Evolutionary conservation across 1,140 invertebrate genomes (phyloP), one percentile per base, ranked within the genome.

Genomic region (Dendrolimus punctatus): DNA sequence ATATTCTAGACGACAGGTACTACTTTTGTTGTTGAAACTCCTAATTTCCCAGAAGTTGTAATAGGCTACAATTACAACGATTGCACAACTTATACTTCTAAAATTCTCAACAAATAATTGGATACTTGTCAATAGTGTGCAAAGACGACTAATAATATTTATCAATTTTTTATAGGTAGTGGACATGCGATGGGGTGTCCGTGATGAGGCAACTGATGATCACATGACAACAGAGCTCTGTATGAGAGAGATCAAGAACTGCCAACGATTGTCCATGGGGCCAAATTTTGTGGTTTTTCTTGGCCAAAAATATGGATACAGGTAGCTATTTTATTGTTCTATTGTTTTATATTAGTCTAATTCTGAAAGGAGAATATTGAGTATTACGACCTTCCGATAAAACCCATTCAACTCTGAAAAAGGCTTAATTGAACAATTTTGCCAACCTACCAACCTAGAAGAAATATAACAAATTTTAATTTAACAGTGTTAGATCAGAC

Each of bases 201-300:
- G 95, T 71, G 98, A 99, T 72, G 97, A 99, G 87, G 97, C 97
- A 0, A 99, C 97, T 0, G 97, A 99, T 78, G 98, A 99, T 92
- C 98, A 99, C 86, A 98, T 99, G 96, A 99, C 98, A 6, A 99
- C 97, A 0, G 96, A 99, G 71, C 90, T 99, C 0, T 99, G 98
- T 76, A 99, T 99, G 96, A 92, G 95, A 59, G 98, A 99, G 89
- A 99, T 99, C 55, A 93, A 96, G 81, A 99, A 99, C 85, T 99
- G 98, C 80, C 98, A 99, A 82, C 89, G 97, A 8, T 87, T 99
- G 0, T 99, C 97, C 0, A 98, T 99, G 94, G 98, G 98, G 0
- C 97, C 98, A 0, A 99, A 99, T 81, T 99, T 99, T 87, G 97
- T 99, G 90, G 96, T 98, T 23, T 98, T 99, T 75, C 88, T 99